A percentile compares a stretch with the other conserved stretches of the same genome.
Evolutionary conservation across 1,140 invertebrate genomes (phyloP).

Genomic region (Brachionus sp.): DNA sequence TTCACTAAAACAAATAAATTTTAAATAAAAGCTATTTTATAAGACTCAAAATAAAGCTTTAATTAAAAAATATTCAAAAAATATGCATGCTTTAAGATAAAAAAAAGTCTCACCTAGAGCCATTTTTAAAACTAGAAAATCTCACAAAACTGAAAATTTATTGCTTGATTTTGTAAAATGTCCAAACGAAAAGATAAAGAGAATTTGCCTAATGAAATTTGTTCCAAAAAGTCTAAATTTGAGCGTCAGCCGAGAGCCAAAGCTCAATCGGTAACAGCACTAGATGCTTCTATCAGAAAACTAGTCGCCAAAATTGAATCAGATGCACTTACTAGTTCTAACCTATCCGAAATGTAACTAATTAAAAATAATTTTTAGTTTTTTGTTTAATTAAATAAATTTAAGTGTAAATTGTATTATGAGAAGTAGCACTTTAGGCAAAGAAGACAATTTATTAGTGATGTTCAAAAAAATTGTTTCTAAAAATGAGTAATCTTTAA

Average conservation of each 20-base stretch:
- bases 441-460: background rate
- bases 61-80: background rate
- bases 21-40: background rate
- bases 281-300: background rate
- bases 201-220: background rate
- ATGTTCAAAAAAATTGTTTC: background rate
- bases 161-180: background rate
- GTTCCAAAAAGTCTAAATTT: conserved; percentile 5
- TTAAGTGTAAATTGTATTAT: background rate
- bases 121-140: background rate
- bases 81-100: background rate
- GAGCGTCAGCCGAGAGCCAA: background rate
- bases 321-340: background rate
- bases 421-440: background rate
- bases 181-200: background rate
- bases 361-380: background rate
- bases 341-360: background rate
- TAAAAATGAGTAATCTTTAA: background rate
- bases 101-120: background rate
- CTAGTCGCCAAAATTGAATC: background rate
- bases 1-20: background rate
- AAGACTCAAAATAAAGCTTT: background rate
- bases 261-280: background rate
- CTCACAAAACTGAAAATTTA: background rate
- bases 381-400: background rate